Evolutionary conservation across 1,140 invertebrate genomes (phyloP), one percentile per base, ranked within the genome.

Genomic region (Scaptomyza montana): DNA sequence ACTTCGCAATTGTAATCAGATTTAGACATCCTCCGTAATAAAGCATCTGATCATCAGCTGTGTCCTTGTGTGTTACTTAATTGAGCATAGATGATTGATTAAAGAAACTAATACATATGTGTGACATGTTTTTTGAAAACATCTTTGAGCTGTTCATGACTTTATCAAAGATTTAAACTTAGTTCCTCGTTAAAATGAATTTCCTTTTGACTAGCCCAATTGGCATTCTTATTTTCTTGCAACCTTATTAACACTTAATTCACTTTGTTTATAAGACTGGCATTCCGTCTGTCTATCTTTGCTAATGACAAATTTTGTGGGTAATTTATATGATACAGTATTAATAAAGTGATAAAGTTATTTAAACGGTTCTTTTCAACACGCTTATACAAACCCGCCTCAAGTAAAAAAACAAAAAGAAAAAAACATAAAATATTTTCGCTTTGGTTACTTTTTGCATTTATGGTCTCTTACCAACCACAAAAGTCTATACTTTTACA

Each of bases 371-470:
- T 56, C 6, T 12, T 56, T 56, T 28, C n/a, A 45, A 55, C 19
- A 12, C 2, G 5, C 53, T n/a, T 30, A 25, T 36, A 36, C 33
- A 36, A 43, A n/a, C 19, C 12, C n/a, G 25, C n/a, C 39, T 43
- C 10, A 43, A 43, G 39, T 30, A 25, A 51, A 28, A 25, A 51
- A 28, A 12, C 2, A 25, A n/a, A n/a, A 28, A 50, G 1, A 1
- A 8, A 49, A 51, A 30, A 2, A n/a, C 9, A 51, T 13, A 16
- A 12, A 51, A 43, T 36, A 12, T 7, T 6, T 21, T 4, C 21
- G 46, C 19, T 50, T 28, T 51, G 49, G 21, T n/a, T 51, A 33
- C 50, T 61, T 77, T 66, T 64, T 7, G 49, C 80, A 82, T 82
- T 67, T 78, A 75, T 71, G 33, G 61, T 16, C 33, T 36, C 33